phyloP scores from a whole-genome alignment of 2,797 vertebrate genomes.

The Pteropus rufus region DNA sequence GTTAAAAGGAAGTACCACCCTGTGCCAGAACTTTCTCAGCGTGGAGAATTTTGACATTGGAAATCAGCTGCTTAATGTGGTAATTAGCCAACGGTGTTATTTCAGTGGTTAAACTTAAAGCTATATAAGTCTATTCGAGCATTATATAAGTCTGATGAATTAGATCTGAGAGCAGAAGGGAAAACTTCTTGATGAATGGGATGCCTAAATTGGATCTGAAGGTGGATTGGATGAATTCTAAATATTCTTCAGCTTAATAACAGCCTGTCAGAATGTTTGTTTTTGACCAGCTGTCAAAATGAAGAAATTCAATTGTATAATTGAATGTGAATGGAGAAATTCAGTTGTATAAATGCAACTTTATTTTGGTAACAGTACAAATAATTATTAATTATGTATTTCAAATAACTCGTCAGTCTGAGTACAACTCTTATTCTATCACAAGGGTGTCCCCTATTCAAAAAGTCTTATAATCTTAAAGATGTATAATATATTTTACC shows the following conservation, averaged over 20 bases:
- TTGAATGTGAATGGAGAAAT: not conserved
- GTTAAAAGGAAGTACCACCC: not conserved
- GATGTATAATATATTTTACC: not conserved
- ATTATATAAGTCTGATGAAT: not conserved
- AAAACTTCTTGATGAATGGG: not conserved
- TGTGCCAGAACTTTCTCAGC: not conserved
- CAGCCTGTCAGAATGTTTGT: not conserved
- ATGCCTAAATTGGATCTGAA: not conserved
- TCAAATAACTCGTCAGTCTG: not conserved
- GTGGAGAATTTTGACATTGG: not conserved
- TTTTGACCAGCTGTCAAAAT: not conserved
- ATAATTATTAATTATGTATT: not conserved
- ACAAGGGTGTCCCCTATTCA: not conserved
- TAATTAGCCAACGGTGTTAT: not conserved
- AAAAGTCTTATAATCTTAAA: not conserved
- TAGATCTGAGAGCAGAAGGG: not conserved
- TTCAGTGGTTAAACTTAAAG: not conserved
- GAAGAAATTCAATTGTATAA: not conserved
- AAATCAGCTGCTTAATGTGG: not conserved
- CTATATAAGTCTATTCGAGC: not conserved
- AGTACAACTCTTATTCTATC: not conserved
- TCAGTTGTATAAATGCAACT: not conserved
- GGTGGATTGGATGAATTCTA: not conserved
- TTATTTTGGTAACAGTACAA: not conserved
- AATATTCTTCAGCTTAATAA: not conserved